Conservation (phyloP, 2,888 invertebrate species). For the Cheilosia vulpina region DNA sequence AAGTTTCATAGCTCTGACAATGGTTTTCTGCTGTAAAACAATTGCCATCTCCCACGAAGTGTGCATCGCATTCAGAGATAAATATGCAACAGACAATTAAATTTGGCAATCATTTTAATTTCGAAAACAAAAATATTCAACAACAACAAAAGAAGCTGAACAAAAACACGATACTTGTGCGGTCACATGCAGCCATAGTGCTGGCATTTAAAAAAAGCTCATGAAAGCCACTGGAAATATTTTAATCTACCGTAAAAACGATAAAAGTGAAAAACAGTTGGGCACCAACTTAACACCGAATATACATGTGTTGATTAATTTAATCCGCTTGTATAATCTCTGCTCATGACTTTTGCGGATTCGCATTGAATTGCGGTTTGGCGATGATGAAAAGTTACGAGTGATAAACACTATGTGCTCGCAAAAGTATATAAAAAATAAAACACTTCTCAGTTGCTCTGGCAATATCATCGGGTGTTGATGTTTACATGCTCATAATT, state of each 20-base stretch:
- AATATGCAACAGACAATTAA: conserved; percentile 66
- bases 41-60: conserved; percentile 10
- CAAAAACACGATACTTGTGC: conserved; percentile 28
- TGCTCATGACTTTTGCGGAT: conserved; percentile 66
- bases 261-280: neutral
- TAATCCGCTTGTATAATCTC: conserved; percentile 71
- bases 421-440: neutral
- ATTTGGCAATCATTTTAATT: conserved; percentile 59
- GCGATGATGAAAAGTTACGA: conserved; percentile 43
- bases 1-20: conserved; percentile 49
- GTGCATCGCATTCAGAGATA: conserved; percentile 44
- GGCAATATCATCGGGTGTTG: conserved; percentile 53
- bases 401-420: neutral
- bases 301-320: conserved; percentile 63
- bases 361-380: conserved; percentile 63
- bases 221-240: conserved; percentile 23
- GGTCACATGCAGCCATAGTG: conserved; percentile 45
- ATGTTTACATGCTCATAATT: conserved; percentile 59
- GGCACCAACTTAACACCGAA: conserved; percentile 30
- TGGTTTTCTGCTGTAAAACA: conserved; percentile 30
- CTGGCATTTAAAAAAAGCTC: conserved; percentile 36
- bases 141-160: neutral
- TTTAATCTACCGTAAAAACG: conserved; percentile 50
- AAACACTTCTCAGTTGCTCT: conserved; percentile 50
- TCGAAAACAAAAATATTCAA: conserved; percentile 8